Conservation (phyloP, 2,888 invertebrate species). For the Andrena praecox region DNA sequence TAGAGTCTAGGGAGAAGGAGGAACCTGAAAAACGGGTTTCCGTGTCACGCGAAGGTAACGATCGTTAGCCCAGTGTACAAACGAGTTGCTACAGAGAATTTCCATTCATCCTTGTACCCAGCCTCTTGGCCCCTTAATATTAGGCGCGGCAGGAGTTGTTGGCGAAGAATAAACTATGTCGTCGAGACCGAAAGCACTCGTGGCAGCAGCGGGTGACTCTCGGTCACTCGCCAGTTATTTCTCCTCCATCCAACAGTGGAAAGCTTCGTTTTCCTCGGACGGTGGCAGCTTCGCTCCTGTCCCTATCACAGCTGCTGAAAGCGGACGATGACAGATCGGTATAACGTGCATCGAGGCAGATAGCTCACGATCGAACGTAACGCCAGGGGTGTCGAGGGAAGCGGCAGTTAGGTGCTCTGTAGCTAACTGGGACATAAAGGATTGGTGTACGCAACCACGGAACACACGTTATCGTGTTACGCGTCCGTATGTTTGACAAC, state of each 20-base stretch:
- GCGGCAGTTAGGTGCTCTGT: neutral
- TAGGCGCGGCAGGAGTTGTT: neutral
- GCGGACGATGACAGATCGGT: neutral
- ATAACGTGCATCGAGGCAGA: neutral
- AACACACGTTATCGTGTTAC: constrained; percentile 6
- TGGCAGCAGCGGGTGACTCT: neutral
- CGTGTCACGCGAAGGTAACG: constrained; percentile 10
- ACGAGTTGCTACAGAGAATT: constrained; percentile 4
- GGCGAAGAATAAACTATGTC: constrained; percentile 21
- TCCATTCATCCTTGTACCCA: constrained; percentile 19
- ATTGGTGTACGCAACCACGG: neutral
- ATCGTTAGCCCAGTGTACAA: constrained; percentile 26
- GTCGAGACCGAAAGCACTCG: constrained; percentile 7
- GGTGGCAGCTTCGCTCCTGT: too few relatives aligned
- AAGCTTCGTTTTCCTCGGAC: neutral
- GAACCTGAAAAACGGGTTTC: constrained; percentile 36
- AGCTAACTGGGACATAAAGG: constrained; percentile 3
- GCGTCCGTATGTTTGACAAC: neutral
- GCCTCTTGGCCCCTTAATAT: constrained; percentile 8
- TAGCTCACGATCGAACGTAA: neutral
- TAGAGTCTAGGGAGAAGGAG: neutral
- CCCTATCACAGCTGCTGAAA: too few relatives aligned
- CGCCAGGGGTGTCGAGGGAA: neutral
- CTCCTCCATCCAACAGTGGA: neutral
- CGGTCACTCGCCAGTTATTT: neutral